A percentile compares a stretch with the other conserved stretches of the same genome.
Conservation (phyloP, 2,888 invertebrate species). For the Uloborus plumipes region DNA sequence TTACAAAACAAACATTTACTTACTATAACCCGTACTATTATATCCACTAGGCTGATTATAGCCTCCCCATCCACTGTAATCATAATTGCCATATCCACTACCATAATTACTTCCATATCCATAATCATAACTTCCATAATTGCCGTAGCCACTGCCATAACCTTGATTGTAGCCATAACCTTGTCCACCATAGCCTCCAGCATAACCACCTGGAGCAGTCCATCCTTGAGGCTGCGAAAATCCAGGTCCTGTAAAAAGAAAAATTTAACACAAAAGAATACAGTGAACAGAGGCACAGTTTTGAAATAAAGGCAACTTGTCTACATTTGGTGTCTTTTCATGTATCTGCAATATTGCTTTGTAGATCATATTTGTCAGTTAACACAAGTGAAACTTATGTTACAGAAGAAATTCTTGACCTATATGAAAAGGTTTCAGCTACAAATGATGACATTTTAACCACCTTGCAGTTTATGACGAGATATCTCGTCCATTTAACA, state of each 20-base stretch:
- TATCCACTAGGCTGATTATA: slow-evolving; percentile 65
- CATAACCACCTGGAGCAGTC: slow-evolving; percentile 44
- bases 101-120: slow-evolving; percentile 74
- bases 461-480: too few species aligned
- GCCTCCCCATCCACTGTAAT: slow-evolving; percentile 72
- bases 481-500: too few species aligned
- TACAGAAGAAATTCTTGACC: too few species aligned
- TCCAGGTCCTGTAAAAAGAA: slow-evolving; percentile 23
- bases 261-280: too few species aligned
- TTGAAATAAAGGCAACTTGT: too few species aligned
- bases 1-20: neutral
- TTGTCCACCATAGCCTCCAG: slow-evolving; percentile 52
- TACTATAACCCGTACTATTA: slow-evolving; percentile 46
- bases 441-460: too few species aligned
- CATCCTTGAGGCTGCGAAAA: slow-evolving; percentile 59
- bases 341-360: too few species aligned
- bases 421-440: too few species aligned
- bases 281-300: too few species aligned
- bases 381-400: too few species aligned
- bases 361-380: too few species aligned
- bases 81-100: slow-evolving; percentile 78
- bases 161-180: slow-evolving; percentile 66
- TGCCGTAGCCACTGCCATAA: slow-evolving; percentile 68
- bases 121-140: slow-evolving; percentile 72
- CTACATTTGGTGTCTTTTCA: too few species aligned